phyloP scores from a whole-genome alignment of 1,140 invertebrate species.

The Calephelis nemesis region DNA sequence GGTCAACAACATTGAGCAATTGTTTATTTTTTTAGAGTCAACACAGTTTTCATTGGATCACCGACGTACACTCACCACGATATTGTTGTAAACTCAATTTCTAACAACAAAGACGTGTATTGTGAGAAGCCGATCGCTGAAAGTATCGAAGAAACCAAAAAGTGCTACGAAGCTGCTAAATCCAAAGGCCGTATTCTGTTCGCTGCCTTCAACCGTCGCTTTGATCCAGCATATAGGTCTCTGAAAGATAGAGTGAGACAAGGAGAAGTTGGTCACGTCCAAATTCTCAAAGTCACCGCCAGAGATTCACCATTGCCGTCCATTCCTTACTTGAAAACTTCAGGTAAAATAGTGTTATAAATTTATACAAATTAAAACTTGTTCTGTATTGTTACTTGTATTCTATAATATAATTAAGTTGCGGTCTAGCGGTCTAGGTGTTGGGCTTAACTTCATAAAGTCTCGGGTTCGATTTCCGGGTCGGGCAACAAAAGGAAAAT shows the following conservation, averaged over 20 bases:
- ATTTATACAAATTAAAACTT: neutral
- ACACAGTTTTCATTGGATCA: slow-evolving; percentile 80
- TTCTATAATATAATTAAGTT: neutral
- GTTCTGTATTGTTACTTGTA: neutral
- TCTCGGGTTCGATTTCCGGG: too few species aligned
- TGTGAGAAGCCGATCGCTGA: slow-evolving; percentile 87
- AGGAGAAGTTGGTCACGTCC: slow-evolving; percentile 82
- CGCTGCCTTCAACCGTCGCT: slow-evolving; percentile 85
- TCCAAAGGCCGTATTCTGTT: slow-evolving; percentile 80
- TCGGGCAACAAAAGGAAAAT: too few species aligned
- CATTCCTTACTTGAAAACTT: slow-evolving; percentile 81
- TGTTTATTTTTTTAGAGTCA: slow-evolving; percentile 66
- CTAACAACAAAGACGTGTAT: slow-evolving; percentile 83
- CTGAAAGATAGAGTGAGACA: slow-evolving; percentile 76
- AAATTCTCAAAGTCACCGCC: slow-evolving; percentile 82
- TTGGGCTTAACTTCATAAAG: too few species aligned
- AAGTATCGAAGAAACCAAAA: slow-evolving; percentile 72
- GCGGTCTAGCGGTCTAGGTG: too few species aligned
- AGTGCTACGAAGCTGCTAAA: slow-evolving; percentile 82
- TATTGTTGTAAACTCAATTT: slow-evolving; percentile 81
- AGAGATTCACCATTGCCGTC: slow-evolving; percentile 83
- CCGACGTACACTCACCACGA: slow-evolving; percentile 83
- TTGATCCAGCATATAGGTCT: slow-evolving; percentile 82
- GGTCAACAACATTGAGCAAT: too few species aligned
- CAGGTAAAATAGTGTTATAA: slow-evolving; percentile 71